A percentile compares a stretch with the other conserved stretches of the same genome.
Conservation (phyloP, 2,113 vertebrate genomes). For the Erpornis zantholeuca region DNA sequence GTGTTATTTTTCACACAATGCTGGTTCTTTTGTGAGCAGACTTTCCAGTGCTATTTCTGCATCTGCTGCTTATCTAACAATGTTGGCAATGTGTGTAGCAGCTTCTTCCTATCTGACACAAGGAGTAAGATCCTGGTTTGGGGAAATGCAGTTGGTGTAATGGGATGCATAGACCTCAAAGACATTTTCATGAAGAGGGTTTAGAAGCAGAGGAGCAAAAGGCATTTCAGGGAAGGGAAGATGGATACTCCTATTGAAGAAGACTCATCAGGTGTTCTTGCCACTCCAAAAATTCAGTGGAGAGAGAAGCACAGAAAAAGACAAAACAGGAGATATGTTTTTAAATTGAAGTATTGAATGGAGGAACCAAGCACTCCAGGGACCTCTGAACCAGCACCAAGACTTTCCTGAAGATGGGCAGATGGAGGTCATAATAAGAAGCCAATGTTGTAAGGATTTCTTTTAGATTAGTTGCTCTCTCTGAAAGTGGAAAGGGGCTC, state of each 20-base stretch:
- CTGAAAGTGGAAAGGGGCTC: not conserved
- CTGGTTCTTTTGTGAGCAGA: not conserved
- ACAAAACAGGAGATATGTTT: not conserved
- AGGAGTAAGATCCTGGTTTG: not conserved
- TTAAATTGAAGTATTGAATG: not conserved
- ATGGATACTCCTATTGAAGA: not conserved
- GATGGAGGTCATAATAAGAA: not conserved
- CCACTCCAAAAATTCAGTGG: not conserved
- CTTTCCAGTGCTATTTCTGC: not conserved
- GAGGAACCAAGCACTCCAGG: not conserved
- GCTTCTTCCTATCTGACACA: not conserved
- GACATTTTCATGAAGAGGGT: not conserved
- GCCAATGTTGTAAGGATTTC: not conserved
- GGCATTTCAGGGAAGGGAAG: not conserved
- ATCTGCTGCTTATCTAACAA: not conserved
- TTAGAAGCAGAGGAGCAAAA: not conserved
- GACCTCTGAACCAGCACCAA: no score
- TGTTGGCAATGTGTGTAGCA: not conserved
- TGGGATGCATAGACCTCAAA: not conserved
- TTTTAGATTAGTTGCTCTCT: not conserved
- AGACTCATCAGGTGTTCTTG: not conserved
- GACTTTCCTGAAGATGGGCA: not conserved
- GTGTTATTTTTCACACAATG: not conserved
- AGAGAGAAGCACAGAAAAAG: not conserved
- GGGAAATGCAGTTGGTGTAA: not conserved